phyloP scores from a whole-genome alignment of 2,797 vertebrate species.

The Neosilurus hyrtlii region DNA sequence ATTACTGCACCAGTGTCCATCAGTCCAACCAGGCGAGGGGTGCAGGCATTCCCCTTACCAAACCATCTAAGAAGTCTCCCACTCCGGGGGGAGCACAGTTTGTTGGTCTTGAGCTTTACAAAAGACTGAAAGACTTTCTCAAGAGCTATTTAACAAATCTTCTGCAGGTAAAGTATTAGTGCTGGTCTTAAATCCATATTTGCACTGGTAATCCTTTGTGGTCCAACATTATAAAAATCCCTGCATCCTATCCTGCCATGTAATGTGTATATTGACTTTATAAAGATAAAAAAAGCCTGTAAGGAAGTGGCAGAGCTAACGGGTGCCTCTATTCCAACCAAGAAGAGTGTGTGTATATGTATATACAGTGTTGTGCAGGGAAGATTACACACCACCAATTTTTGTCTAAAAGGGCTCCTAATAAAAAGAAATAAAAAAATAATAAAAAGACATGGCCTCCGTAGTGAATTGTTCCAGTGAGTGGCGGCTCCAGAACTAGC shows the following conservation, averaged over 20 bases:
- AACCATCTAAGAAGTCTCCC: conserved; percentile 84
- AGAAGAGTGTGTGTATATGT: neutral
- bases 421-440: too few relatives aligned
- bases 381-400: too few relatives aligned
- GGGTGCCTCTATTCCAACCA: neutral
- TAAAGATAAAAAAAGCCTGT: neutral
- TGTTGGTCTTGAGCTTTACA: conserved; percentile 86
- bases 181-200: neutral
- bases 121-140: conserved; percentile 86
- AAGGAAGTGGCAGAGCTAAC: neutral
- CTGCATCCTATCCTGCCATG: neutral
- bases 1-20: conserved; percentile 90
- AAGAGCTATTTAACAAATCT: conserved; percentile 91
- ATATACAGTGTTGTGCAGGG: neutral
- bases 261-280: neutral
- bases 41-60: conserved; percentile 79
- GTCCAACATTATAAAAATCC: neutral
- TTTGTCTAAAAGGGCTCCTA: too few relatives aligned
- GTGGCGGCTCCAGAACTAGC: too few relatives aligned
- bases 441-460: too few relatives aligned
- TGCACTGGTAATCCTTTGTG: neutral
- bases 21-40: conserved; percentile 85
- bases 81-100: conserved; percentile 88
- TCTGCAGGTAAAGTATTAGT: conserved; percentile 76
- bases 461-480: too few relatives aligned